phyloP scores from a whole-genome alignment of 1,140 invertebrate species.

The Gonatopus flavifemur region DNA sequence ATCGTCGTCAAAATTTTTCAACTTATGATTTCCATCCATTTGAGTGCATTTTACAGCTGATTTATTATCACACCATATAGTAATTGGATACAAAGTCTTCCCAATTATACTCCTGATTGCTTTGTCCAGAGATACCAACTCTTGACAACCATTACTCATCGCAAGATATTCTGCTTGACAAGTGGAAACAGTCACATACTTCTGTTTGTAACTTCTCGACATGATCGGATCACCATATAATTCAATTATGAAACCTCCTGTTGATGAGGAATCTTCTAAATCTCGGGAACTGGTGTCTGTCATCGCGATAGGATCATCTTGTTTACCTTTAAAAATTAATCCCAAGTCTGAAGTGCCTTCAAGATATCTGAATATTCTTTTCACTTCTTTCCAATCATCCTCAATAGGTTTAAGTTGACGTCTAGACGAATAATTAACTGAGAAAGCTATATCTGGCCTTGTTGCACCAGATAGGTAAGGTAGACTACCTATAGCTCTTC shows the following conservation, averaged over 20 bases:
- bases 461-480: no score
- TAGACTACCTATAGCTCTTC: constrained; percentile 36
- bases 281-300: no score
- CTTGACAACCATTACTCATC: no score
- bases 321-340: no score
- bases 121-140: constrained; percentile 2
- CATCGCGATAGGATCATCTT: no score
- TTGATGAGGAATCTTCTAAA: no score
- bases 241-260: no score
- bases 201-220: neutral
- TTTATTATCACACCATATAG: constrained; percentile 2
- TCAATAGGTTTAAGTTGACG: no score
- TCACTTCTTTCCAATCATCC: constrained; percentile 28
- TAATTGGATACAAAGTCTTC: neutral
- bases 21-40: constrained; percentile 7
- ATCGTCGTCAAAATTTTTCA: constrained; percentile 11
- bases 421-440: no score
- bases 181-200: neutral
- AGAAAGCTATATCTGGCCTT: no score
- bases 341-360: no score
- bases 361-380: constrained; percentile 36
- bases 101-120: constrained; percentile 1
- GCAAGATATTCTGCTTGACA: constrained; percentile 6
- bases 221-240: no score
- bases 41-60: neutral